phyloP scores from a whole-genome alignment of 2,113 vertebrate species.

The Oreamnos americanus region DNA sequence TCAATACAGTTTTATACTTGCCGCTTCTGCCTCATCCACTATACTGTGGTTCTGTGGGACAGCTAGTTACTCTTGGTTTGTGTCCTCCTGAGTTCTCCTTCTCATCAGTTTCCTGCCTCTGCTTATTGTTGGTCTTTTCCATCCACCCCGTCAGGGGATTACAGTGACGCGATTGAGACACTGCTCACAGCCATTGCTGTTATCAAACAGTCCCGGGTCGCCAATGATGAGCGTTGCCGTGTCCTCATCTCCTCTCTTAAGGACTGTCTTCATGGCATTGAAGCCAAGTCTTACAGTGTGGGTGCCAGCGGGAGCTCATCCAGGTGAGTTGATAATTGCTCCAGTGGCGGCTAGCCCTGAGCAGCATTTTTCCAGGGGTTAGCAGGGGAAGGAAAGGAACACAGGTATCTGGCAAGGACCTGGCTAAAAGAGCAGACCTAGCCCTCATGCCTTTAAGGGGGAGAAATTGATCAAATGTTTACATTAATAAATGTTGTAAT shows the following conservation, averaged over 20 bases:
- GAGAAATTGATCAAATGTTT: neutral
- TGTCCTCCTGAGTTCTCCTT: neutral
- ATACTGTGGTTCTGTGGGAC: neutral
- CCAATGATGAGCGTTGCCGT: constrained; percentile 90
- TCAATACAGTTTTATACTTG: neutral
- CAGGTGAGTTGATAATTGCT: constrained; percentile 72
- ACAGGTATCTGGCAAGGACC: neutral
- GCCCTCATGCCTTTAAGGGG: neutral
- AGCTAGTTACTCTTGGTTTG: neutral
- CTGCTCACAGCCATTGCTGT: constrained; percentile 94
- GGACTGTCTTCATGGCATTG: constrained; percentile 95
- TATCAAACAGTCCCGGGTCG: constrained; percentile 96
- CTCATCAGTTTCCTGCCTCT: neutral
- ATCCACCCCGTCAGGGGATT: constrained; percentile 83
- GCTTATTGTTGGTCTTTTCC: constrained; percentile 49
- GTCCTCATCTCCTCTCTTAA: constrained; percentile 94
- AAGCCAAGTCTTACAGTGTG: constrained; percentile 89
- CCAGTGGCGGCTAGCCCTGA: neutral
- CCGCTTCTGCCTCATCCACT: neutral
- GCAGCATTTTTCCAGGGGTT: accelerated
- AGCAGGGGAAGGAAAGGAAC: neutral
- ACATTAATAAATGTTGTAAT: neutral
- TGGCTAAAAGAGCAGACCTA: neutral
- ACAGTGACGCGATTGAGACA: constrained; percentile 92
- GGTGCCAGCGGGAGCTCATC: constrained; percentile 83